Percentiles rank a stretch among this genome's conserved stretches.
phyloP scores from a whole-genome alignment of 2,888 invertebrate species.

The Yponomeuta malinellus region DNA sequence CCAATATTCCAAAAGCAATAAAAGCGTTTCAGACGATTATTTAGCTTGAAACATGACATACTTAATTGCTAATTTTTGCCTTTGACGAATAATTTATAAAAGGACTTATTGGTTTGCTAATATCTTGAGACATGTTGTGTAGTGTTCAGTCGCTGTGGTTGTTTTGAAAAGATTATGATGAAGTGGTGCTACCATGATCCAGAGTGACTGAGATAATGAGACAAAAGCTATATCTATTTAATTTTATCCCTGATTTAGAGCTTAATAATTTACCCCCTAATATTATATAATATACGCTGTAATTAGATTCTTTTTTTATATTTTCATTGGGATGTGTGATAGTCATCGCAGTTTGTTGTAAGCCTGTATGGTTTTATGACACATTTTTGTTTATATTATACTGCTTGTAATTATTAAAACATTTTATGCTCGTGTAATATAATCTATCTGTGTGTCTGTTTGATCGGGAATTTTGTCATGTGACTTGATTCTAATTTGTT shows the following conservation, averaged over 20 bases:
- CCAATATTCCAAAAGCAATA: not conserved
- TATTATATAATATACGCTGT: constrained; percentile 54
- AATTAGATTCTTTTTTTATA: constrained; percentile 55
- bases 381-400: constrained; percentile 30
- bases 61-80: not conserved
- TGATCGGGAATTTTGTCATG: not conserved
- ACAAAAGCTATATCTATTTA: constrained; percentile 57
- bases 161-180: constrained; percentile 42
- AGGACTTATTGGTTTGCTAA: not conserved
- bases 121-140: constrained; percentile 10
- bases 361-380: constrained; percentile 25
- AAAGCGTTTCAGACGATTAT: not conserved
- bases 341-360: constrained; percentile 31
- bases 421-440: constrained; percentile 49
- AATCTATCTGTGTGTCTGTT: not conserved
- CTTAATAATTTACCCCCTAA: constrained; percentile 69
- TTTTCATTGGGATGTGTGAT: constrained; percentile 34
- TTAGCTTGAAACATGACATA: not conserved
- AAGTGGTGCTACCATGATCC: constrained; percentile 65
- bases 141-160: constrained; percentile 47
- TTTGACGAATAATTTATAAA: not conserved
- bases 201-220: constrained; percentile 54
- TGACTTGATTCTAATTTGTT: not conserved
- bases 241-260: constrained; percentile 71
- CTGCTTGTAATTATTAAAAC: constrained; percentile 41